Conservation (phyloP, 2,888 invertebrate genomes). For the Nemotelus nigrinus region DNA sequence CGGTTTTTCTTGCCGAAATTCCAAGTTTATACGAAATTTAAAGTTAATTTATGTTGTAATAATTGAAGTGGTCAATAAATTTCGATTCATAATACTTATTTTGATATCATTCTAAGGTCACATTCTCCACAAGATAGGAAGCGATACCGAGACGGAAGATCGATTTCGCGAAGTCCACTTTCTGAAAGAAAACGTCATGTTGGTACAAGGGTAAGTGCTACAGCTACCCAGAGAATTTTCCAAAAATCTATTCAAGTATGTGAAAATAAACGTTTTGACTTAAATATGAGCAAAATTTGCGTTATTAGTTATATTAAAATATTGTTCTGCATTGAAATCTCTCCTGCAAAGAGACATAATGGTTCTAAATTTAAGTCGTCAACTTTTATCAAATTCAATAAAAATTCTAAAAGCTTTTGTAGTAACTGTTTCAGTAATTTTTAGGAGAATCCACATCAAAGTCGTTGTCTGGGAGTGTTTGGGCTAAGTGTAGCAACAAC, state of each 20-base stretch:
- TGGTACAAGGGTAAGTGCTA: constrained; percentile 73
- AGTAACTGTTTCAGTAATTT: constrained; percentile 27
- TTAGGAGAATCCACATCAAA: constrained; percentile 74
- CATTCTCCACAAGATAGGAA: constrained; percentile 71
- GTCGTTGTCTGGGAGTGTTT: constrained; percentile 93
- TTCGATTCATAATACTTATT: not conserved
- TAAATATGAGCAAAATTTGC: too few relatives aligned
- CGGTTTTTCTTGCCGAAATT: too few relatives aligned
- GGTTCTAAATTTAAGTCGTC: too few relatives aligned
- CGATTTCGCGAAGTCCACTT: constrained; percentile 83
- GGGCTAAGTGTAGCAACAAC: constrained; percentile 93
- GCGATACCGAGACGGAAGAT: constrained; percentile 71
- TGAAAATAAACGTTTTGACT: too few relatives aligned
- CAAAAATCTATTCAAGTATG: too few relatives aligned
- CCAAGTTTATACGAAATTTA: too few relatives aligned
- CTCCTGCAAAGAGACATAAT: too few relatives aligned
- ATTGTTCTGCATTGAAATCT: too few relatives aligned
- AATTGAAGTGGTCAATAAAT: not conserved
- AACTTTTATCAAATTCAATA: too few relatives aligned
- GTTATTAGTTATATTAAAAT: too few relatives aligned
- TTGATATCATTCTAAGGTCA: constrained; percentile 58
- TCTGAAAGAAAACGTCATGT: constrained; percentile 81
- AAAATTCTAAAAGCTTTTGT: not conserved
- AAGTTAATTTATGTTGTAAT: too few relatives aligned
- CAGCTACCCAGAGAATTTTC: too few relatives aligned